These are phyloP conservation scores for Chrysodeixis includens DNA, from an alignment of 2,888 invertebrate species.

Conservation along the genomic window DNA sequence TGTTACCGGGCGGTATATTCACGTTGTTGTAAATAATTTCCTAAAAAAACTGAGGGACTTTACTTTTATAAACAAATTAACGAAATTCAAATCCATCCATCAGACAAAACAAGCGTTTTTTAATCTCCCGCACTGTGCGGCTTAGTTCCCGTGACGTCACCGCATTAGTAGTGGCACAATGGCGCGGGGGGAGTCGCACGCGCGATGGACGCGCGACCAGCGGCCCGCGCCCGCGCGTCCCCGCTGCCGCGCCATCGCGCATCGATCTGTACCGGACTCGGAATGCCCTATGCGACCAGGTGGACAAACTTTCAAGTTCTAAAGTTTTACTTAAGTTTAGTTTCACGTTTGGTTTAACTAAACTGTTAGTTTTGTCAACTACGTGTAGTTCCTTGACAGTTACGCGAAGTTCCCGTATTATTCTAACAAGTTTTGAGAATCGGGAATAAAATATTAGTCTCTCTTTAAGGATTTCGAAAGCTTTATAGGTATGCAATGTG, in stretches of 20 bases:
- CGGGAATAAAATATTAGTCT: too few species aligned
- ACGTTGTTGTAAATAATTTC: neutral
- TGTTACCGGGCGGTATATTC: neutral
- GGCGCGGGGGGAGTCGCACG: slow-evolving; percentile 71
- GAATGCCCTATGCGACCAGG: slow-evolving; percentile 39
- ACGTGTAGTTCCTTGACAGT: too few species aligned
- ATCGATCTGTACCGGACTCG: slow-evolving; percentile 28
- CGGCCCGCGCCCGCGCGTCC: slow-evolving; percentile 59
- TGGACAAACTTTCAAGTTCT: neutral
- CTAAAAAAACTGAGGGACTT: slow-evolving; percentile 12
- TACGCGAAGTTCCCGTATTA: too few species aligned
- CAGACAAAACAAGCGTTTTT: slow-evolving; percentile 71
- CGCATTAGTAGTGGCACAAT: slow-evolving; percentile 76
- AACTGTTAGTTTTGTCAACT: neutral
- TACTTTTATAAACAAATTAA: slow-evolving; percentile 42
- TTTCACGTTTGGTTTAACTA: neutral
- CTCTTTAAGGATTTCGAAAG: too few species aligned
- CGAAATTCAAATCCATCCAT: slow-evolving; percentile 52
- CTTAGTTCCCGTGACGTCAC: slow-evolving; percentile 57
- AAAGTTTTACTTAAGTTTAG: neutral
- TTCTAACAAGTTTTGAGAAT: too few species aligned
- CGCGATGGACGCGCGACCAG: slow-evolving; percentile 69
- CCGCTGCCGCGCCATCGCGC: slow-evolving; percentile 66
- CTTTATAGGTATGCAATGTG: too few species aligned
- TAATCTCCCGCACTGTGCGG: slow-evolving; percentile 65